Evolutionary conservation across 2,797 vertebrate species (phyloP).

Genomic region (Hemitrygon akajei): DNA sequence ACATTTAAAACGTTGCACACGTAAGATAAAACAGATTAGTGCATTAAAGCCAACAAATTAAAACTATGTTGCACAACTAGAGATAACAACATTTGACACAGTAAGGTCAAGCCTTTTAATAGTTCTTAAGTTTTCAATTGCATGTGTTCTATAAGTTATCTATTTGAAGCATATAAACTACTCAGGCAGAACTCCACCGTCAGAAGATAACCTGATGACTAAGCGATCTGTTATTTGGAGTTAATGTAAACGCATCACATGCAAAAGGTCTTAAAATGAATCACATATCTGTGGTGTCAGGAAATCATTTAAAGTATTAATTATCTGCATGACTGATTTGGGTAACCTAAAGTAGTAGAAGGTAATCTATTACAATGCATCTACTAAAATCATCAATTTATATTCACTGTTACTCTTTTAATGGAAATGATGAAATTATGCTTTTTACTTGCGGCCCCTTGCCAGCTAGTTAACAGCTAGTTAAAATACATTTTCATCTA

Average conservation of each 20-base stretch:
- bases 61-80: not conserved
- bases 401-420: not conserved
- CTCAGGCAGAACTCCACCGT: not conserved
- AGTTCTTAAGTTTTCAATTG: not conserved
- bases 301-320: conserved; percentile 23
- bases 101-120: not conserved
- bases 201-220: not conserved
- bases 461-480: not conserved
- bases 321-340: conserved; percentile 2
- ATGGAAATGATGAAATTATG: not conserved
- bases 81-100: not conserved
- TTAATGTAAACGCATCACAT: not conserved
- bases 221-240: not conserved
- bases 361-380: not conserved
- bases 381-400: not conserved
- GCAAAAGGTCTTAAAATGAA: conserved; percentile 24
- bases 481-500: not conserved
- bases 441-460: not conserved
- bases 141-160: not conserved
- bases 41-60: conserved; percentile 1
- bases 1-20: not conserved
- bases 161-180: not conserved
- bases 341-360: not conserved
- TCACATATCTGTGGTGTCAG: not conserved
- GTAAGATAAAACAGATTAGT: not conserved